These are phyloP conservation scores for Phataginus tricuspis DNA, from an alignment of 2,797 vertebrate species.

Conservation along the genomic window DNA sequence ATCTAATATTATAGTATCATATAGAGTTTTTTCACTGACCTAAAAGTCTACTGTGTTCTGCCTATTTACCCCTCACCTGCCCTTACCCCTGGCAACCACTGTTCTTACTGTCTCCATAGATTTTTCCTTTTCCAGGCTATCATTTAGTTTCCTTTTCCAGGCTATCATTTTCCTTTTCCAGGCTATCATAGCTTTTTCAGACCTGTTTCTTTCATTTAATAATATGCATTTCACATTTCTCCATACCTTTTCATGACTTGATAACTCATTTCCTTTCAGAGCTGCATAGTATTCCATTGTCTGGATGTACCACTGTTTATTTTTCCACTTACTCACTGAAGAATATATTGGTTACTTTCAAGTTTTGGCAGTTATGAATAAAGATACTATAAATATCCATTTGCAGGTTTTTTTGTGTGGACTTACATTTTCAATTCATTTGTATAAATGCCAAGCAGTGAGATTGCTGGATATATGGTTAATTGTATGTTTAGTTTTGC, in stretches of 20 bases:
- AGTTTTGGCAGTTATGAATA: not conserved
- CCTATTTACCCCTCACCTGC: not conserved
- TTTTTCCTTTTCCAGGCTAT: not conserved
- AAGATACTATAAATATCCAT: not conserved
- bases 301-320: not conserved
- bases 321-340: not conserved
- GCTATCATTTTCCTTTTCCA: not conserved
- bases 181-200: not conserved
- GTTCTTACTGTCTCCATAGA: not conserved
- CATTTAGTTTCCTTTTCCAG: not conserved
- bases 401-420: not conserved
- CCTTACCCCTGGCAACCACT: not conserved
- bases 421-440: not conserved
- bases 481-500: not conserved
- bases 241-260: not conserved
- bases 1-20: not conserved
- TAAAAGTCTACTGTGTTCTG: not conserved
- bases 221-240: not conserved
- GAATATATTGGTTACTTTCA: not conserved
- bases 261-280: not conserved
- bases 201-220: not conserved
- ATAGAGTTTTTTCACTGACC: not conserved
- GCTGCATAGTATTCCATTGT: not conserved
- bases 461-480: not conserved
- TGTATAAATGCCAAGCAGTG: not conserved